Evolutionary conservation across 37 sponge, comb jelly and placozoan species (phyloP).

Genomic region (Spongia lamella): DNA sequence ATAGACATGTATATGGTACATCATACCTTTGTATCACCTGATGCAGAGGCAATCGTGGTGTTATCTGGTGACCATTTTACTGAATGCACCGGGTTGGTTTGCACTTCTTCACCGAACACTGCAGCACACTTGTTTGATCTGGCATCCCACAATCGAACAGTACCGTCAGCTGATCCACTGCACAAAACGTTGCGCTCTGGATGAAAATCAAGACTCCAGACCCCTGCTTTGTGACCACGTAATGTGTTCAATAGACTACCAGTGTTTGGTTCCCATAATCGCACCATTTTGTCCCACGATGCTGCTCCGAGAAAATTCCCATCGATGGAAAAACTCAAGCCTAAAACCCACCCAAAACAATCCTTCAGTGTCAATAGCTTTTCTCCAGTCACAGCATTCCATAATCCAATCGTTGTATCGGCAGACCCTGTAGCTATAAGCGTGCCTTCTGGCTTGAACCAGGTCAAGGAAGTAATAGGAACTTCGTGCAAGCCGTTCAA

Average conservation of each 20-base stretch:
- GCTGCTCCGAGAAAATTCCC: conserved; percentile 73
- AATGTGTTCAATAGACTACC: conserved; percentile 55
- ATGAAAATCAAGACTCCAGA: conserved; percentile 79
- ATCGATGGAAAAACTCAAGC: conserved; percentile 46
- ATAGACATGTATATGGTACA: not conserved
- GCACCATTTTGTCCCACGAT: conserved; percentile 84
- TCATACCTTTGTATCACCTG: conserved; percentile 67
- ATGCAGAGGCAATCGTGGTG: conserved; percentile 64
- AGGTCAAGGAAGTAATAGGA: conserved; percentile 70
- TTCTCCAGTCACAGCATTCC: conserved; percentile 64
- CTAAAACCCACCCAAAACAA: conserved; percentile 82
- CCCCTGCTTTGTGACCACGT: conserved; percentile 68
- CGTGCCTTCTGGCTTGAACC: conserved; percentile 62
- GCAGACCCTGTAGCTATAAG: conserved; percentile 79
- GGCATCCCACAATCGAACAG: conserved; percentile 76
- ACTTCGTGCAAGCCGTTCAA: conserved; percentile 63
- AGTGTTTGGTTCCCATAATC: conserved; percentile 78
- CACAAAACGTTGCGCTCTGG: conserved; percentile 59
- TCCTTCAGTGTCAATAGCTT: conserved; percentile 38
- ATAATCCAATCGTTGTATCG: conserved; percentile 65
- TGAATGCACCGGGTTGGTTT: conserved; percentile 64
- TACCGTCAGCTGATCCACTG: conserved; percentile 66
- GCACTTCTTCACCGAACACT: conserved; percentile 39
- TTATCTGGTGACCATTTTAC: conserved; percentile 82
- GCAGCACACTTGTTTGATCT: conserved; percentile 33